Percentiles rank a stretch among this genome's conserved stretches.
Conservation (phyloP, 2,888 invertebrate species). For the Melikaiella ostensackeni region DNA sequence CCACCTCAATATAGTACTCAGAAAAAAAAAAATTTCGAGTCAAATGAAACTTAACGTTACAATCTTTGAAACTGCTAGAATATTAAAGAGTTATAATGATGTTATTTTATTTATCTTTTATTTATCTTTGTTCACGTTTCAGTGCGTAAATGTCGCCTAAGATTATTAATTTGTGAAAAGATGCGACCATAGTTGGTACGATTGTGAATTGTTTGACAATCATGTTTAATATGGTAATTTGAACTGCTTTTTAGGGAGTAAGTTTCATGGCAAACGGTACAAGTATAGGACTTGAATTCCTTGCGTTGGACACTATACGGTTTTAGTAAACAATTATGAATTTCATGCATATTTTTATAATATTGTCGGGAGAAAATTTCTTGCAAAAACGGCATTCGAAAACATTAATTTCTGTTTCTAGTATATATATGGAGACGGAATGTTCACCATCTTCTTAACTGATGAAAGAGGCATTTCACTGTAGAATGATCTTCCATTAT, state of each 20-base stretch:
- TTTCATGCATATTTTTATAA: conserved; percentile 12
- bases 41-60: too few relatives aligned
- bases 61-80: too few relatives aligned
- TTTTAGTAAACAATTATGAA: not conserved
- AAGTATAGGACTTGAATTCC: not conserved
- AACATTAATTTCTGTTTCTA: too few relatives aligned
- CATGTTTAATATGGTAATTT: not conserved
- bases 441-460: not conserved
- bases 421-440: not conserved
- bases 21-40: too few relatives aligned
- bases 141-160: too few relatives aligned
- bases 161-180: too few relatives aligned
- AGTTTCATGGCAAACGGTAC: not conserved
- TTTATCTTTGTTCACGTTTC: not conserved
- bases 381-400: not conserved
- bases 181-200: not conserved
- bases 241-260: not conserved
- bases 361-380: conserved; percentile 1
- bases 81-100: too few relatives aligned
- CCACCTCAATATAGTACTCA: too few relatives aligned
- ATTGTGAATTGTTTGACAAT: not conserved
- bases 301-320: not conserved
- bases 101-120: too few relatives aligned
- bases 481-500: too few relatives aligned
- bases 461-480: not conserved